Evolutionary conservation across 2,113 vertebrate genomes (phyloP), one percentile per base, ranked within the genome.

Genomic region (Panurus biarmicus): DNA sequence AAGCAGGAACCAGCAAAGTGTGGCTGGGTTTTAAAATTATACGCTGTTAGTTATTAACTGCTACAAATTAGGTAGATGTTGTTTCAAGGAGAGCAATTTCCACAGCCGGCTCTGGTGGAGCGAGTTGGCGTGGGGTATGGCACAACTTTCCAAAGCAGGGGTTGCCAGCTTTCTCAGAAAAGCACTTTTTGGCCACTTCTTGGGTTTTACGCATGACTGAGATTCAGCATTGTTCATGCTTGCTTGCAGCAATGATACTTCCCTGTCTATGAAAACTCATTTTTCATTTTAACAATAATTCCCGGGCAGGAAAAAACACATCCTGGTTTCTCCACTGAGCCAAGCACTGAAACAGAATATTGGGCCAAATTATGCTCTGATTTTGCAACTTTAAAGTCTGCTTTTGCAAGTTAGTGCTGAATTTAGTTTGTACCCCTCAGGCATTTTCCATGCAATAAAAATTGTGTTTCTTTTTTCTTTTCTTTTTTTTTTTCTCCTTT

Each of bases 321-420:
- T 91, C 50, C 44, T 87, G 45, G 40, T 83, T 91, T 91, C 54
- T 91, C 15, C 25, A 64, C 64, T 12, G 67, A 94, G 91, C 91
- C 93, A 95, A 93, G 81, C 26, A 7, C 71, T 70, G 72, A 88
- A 95, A 83, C 67, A 84, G 89, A 96, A 90, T 94, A 91, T 90
- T 80, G 91, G 93, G 87, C 91, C 87, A 96, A 96, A 96, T 86
- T 90, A 62, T 45, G 40, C 22, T 93, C 76, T 86, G 91, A 95
- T 94, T 96, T 95, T 95, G 94, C 85, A 95, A 95, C 85, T 93
- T 87, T n/a, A 74, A 91, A 85, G 94, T 91, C 75, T 91, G 89
- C 71, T 87, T 94, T 93, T 95, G 78, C 90, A 94, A 94, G 85
- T 91, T 74, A 65, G 60, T 78, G 57, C 82, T 94, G 93, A 95